These are phyloP conservation scores for Ecdyonurus torrentis DNA, from an alignment of 2,888 invertebrate genomes.

Conservation along the genomic window DNA sequence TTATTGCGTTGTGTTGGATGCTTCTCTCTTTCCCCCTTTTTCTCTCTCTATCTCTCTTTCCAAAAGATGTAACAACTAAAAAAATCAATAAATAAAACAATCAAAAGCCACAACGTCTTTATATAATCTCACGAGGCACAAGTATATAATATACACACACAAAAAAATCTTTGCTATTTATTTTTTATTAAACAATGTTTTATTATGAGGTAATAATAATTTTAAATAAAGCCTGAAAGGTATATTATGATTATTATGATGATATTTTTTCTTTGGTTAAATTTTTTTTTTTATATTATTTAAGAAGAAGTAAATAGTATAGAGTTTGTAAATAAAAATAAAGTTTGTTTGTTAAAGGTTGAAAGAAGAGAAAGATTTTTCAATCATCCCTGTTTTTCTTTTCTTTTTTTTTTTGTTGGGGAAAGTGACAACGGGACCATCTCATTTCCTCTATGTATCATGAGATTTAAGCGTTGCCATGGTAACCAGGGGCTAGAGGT, in stretches of 20 bases:
- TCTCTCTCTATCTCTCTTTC: background rate
- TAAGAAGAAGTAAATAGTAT: background rate
- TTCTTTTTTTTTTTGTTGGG: too few species aligned
- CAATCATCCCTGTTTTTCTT: background rate
- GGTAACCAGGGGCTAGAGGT: background rate
- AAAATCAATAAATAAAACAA: background rate
- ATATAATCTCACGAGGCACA: too few species aligned
- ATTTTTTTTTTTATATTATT: background rate
- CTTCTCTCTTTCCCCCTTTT: too few species aligned
- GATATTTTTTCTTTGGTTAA: too few species aligned
- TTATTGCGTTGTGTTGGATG: too few species aligned
- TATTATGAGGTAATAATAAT: background rate
- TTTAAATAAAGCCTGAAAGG: background rate
- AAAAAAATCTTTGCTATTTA: too few species aligned
- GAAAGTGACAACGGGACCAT: background rate
- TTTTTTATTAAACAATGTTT: too few species aligned
- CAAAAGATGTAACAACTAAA: background rate
- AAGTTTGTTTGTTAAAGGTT: background rate
- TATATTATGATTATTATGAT: too few species aligned
- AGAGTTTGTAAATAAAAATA: background rate
- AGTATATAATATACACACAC: too few species aligned
- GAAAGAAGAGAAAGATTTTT: background rate
- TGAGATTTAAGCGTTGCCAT: background rate
- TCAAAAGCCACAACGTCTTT: background rate
- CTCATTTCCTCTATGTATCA: background rate